Evolutionary conservation across 1,140 invertebrate genomes (phyloP).

Genomic region (Penaeus chinensis): DNA sequence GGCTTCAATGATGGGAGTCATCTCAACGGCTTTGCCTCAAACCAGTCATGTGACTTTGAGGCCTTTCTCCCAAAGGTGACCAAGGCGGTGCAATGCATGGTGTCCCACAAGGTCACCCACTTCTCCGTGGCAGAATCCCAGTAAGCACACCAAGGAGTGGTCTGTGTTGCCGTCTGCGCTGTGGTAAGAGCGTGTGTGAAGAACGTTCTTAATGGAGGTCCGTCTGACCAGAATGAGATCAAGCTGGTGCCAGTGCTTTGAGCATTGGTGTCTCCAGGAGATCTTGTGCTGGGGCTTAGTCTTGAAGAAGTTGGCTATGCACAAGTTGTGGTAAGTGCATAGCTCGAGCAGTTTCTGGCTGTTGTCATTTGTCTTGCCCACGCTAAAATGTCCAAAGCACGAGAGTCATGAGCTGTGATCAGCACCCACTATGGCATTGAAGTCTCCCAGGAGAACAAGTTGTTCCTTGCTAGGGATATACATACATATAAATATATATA

Average conservation of each 20-base stretch:
- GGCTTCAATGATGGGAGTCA: constrained; percentile 9
- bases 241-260: too few relatives aligned
- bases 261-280: too few relatives aligned
- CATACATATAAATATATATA: too few relatives aligned
- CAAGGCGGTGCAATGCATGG: constrained; percentile 8
- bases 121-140: too few relatives aligned
- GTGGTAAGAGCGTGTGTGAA: too few relatives aligned
- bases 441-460: neutral
- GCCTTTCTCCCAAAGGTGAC: too few relatives aligned
- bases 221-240: constrained; percentile 1
- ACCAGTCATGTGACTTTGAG: neutral
- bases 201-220: too few relatives aligned
- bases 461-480: neutral
- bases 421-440: neutral
- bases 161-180: too few relatives aligned
- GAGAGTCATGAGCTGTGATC: constrained; percentile 2
- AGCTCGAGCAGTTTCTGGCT: too few relatives aligned
- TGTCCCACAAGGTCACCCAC: constrained; percentile 2
- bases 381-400: neutral
- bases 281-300: too few relatives aligned
- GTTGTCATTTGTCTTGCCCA: neutral
- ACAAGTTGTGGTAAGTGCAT: constrained; percentile 10
- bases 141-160: too few relatives aligned
- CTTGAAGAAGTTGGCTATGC: neutral
- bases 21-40: neutral